These are phyloP conservation scores for Hybognathus amarus DNA, from an alignment of 2,797 vertebrate species.

Conservation along the genomic window DNA sequence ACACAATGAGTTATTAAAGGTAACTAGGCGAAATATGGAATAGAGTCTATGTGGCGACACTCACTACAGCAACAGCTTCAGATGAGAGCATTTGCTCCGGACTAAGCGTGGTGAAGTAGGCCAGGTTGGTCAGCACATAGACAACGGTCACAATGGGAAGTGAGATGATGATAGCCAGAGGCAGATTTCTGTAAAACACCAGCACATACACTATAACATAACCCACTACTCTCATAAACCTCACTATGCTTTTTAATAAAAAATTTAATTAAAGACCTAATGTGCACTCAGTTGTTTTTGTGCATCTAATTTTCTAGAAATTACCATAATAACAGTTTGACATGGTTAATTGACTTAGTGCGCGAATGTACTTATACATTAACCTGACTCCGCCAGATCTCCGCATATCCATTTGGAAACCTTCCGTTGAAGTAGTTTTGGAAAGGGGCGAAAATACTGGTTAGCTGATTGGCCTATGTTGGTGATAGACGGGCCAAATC, in stretches of 20 bases:
- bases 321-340: not conserved
- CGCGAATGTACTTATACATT: no score
- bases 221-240: not conserved
- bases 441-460: no score
- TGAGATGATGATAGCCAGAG: conserved; percentile 96
- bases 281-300: not conserved
- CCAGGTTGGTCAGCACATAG: conserved; percentile 96
- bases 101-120: conserved; percentile 93
- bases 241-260: not conserved
- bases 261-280: not conserved
- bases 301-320: not conserved
- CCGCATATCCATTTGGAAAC: no score
- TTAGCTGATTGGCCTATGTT: no score
- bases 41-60: conserved; percentile 42
- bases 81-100: conserved; percentile 87
- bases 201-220: conserved; percentile 41
- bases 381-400: no score
- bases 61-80: conserved; percentile 92
- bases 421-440: no score
- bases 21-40: not conserved
- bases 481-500: no score
- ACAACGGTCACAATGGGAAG: conserved; percentile 93
- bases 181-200: conserved; percentile 85
- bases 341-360: not conserved
- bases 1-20: not conserved